Evolutionary conservation across 64 coral and sea anemone genomes (phyloP), one percentile per base, ranked within the genome.

Genomic region (Dendrophyllia cribrosa): DNA sequence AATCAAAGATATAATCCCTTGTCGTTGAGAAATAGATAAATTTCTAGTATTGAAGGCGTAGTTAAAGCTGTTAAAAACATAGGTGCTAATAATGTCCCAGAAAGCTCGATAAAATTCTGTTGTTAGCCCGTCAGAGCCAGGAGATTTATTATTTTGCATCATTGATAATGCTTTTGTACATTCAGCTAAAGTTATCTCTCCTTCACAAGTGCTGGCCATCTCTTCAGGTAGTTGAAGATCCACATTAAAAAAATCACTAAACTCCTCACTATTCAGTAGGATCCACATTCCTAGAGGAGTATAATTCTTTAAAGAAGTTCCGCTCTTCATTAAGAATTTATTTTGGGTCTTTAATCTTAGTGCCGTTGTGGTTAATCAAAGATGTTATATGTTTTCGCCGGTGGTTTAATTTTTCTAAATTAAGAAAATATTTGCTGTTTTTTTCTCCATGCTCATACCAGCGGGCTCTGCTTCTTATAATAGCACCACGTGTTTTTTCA

Each of bases 91-190:
- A 65, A 62, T 62, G 7, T 59, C 20, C 79, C 79, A 82, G 22
- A 82, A 82, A 26, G 58, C 62, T 62, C 52, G 47, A 44, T 62
- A 82, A 51, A 82, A 82, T 45, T 82, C 79, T 60, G 79, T 63
- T 22, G 79, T 82, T 14, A 82, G 52, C 20, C 79, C 79, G 55
- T 82, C 79, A 51, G 79, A 62, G 51, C 79, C 79, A 15, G 79
- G 79, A 9, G 79, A 9, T 60, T 82, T 82, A 19, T 82, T 82
- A 43, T 2, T 60, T 22, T 82, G 79, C 52, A 82, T 60, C n/a
- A 62, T 51, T 16, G 16, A 43, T 1, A 82, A 14, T 12, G 79
- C 52, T 9, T 82, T 9, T 23, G 58, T 62, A 3, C 58, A 44
- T 82, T 82, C 55, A 6, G 21, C 20, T 11, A 22, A 17, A 5